phyloP scores from a whole-genome alignment of 2,888 invertebrate genomes.

The Apamea epomidion region DNA sequence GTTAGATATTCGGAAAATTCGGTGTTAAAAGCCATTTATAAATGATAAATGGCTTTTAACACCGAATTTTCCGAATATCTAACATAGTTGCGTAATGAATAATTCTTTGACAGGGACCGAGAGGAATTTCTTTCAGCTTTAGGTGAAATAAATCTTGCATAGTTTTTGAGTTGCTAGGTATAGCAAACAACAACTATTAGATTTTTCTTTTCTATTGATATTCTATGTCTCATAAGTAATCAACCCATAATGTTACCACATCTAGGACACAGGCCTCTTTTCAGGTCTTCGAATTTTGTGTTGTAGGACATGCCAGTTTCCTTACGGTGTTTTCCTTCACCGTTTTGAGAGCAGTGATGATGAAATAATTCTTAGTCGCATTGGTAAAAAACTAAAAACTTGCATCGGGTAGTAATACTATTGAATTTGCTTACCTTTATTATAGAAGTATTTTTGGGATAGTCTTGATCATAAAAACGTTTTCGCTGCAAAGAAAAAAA shows the following conservation, averaged over 20 bases:
- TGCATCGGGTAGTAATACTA: background rate
- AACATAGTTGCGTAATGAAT: too few species aligned
- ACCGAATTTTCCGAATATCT: too few species aligned
- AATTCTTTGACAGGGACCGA: background rate
- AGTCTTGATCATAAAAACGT: background rate
- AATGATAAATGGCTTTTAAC: too few species aligned
- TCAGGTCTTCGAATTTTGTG: too few species aligned
- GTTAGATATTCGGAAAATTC: background rate
- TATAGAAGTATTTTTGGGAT: constrained; percentile 19
- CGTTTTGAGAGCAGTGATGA: too few species aligned
- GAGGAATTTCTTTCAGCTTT: background rate
- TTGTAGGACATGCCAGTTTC: too few species aligned
- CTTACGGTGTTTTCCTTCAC: too few species aligned
- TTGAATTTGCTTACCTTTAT: constrained; percentile 7
- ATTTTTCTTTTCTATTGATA: too few species aligned
- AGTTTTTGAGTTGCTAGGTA: background rate
- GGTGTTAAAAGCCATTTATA: background rate
- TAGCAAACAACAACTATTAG: background rate
- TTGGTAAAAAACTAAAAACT: background rate
- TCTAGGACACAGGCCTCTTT: too few species aligned
- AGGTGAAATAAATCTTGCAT: background rate
- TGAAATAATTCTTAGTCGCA: too few species aligned
- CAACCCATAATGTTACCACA: too few species aligned
- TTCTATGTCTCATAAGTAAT: too few species aligned
- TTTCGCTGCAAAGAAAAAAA: constrained; percentile 23